A percentile compares a stretch with the other conserved stretches of the same genome.
Conservation (phyloP, 92 coral and sea anemone genomes). For the Desmophyllum pertusum region DNA sequence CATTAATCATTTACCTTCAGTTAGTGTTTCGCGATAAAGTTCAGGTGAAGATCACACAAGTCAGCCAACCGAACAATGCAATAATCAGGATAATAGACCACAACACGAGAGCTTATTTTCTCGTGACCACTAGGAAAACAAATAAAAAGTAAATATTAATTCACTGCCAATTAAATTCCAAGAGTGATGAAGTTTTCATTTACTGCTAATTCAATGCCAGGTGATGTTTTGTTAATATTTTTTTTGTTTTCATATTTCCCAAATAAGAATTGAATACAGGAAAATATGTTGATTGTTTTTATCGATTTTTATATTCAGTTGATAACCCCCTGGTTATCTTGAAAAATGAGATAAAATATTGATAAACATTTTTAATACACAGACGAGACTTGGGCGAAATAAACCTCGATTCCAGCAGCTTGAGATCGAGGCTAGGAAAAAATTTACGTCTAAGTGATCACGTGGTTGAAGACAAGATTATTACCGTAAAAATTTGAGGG, state of each 20-base stretch:
- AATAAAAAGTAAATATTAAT: not conserved
- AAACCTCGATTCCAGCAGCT: too few relatives aligned
- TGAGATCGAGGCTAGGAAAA: too few relatives aligned
- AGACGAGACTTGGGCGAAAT: too few relatives aligned
- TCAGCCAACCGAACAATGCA: not conserved
- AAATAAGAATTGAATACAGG: not conserved
- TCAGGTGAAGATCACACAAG: not conserved
- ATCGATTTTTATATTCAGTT: not conserved
- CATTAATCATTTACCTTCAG: constrained; percentile 22
- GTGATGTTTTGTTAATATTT: too few relatives aligned
- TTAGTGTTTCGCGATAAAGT: not conserved
- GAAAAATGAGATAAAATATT: not conserved
- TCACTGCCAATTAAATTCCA: not conserved
- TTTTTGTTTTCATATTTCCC: not conserved
- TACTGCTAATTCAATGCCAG: too few relatives aligned
- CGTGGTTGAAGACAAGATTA: too few relatives aligned
- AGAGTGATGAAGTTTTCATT: not conserved
- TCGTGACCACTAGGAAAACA: not conserved
- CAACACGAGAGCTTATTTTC: too few relatives aligned
- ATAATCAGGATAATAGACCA: not conserved
- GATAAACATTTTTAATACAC: not conserved
- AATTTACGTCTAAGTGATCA: too few relatives aligned
- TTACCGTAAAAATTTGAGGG: not conserved
- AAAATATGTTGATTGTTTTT: not conserved
- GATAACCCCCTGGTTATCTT: constrained; percentile 7